Evolutionary conservation across 2,113 vertebrate genomes (phyloP), one percentile per base, ranked within the genome.

Genomic region (Bombycilla garrulus): DNA sequence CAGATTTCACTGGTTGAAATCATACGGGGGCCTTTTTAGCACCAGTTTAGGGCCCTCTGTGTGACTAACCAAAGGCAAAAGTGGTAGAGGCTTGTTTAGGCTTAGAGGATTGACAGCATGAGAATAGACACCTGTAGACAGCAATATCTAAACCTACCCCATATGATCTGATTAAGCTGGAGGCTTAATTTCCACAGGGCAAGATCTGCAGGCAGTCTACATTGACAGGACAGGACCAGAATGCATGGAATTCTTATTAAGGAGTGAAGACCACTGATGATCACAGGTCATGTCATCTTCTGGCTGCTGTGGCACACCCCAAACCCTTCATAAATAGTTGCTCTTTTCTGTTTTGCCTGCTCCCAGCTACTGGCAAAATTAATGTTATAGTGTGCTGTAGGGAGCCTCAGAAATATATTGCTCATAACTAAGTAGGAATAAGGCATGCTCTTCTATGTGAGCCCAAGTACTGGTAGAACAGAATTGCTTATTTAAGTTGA

Each of bases 401-500:
- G 22, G 24, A 96, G 25, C 24, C 20, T 88, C 18, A 47, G 65
- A 40, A 64, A 89, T 94, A 83, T 64, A 66, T 58, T 86, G 20
- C 33, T 78, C 62, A 72, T 47, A 74, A 56, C 40, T 48, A 60
- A 44, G 62, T 15, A 86, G 33, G 71, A 91, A 79, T 44, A 83
- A 29, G 20, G 18, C 13, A 73, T 21, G 29, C 76, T 81, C 42
- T 93, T 95, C 51, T 47, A 47, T 53, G 35, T 64, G 36, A 93
- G 40, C 22, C 25, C 33, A 94, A 86, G 12, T 88, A 93, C 73
- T 80, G 86, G 96, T 80, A 88, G 88, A 97, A 88, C 35, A 91
- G 53, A 91, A 95, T 91, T 93, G 60, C 61, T 96, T 91, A 90
- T 95, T 92, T 94, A 95, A 86, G 90, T 77, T 84, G 94, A 96